Evolutionary conservation across 2,113 vertebrate genomes (phyloP).

Genomic region (Crocuta crocuta): DNA sequence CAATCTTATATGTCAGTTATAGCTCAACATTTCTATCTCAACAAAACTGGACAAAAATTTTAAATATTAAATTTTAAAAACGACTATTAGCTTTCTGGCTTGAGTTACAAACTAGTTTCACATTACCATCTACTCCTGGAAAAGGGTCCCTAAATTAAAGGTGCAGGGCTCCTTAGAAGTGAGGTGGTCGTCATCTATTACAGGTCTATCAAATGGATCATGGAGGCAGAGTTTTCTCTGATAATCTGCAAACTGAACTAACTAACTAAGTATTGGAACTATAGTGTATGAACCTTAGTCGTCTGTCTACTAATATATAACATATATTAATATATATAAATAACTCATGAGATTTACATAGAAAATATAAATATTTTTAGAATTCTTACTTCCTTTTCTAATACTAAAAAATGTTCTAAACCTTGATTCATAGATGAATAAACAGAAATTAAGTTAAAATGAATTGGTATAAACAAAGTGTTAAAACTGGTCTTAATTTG

Average conservation of each 20-base stretch:
- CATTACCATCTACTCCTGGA: neutral
- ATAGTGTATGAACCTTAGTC: neutral
- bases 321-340: neutral
- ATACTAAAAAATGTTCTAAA: neutral
- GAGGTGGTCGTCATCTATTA: neutral
- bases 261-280: neutral
- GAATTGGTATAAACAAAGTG: neutral
- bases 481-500: neutral
- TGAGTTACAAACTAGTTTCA: neutral
- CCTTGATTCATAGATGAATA: neutral
- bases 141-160: neutral
- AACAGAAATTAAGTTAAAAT: neutral
- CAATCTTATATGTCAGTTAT: neutral
- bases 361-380: neutral
- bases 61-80: neutral
- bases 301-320: neutral
- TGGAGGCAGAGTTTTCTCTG: neutral
- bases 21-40: neutral
- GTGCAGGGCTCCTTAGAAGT: neutral
- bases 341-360: neutral
- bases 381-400: neutral
- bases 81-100: neutral
- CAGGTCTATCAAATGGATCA: neutral
- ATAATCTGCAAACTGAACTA: neutral
- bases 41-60: neutral